phyloP scores from a whole-genome alignment of 1,140 invertebrate genomes.

The Heliothis virescens region DNA sequence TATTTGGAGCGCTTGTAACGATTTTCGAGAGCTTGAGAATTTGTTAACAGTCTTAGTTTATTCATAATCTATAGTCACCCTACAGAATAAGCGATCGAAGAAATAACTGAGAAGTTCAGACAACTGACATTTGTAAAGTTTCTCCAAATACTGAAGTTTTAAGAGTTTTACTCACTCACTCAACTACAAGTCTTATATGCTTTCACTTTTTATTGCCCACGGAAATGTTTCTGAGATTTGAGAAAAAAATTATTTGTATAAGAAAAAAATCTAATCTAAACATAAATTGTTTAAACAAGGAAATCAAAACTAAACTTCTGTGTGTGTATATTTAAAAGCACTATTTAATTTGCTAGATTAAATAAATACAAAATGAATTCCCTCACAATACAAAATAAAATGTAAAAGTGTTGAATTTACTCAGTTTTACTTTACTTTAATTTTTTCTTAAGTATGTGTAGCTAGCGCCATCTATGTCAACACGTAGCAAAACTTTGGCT shows the following conservation, averaged over 20 bases:
- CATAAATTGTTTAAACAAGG: too few relatives aligned
- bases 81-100: background rate
- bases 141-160: background rate
- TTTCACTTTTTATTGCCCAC: background rate
- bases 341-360: too few relatives aligned
- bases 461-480: background rate
- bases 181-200: background rate
- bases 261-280: too few relatives aligned
- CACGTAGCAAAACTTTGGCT: background rate
- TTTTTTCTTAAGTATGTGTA: background rate
- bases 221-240: too few relatives aligned
- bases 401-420: background rate
- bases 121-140: constrained; percentile 6
- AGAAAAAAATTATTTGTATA: too few relatives aligned
- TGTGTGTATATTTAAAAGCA: too few relatives aligned
- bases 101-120: constrained; percentile 22
- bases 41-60: too few relatives aligned
- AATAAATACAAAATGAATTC: too few relatives aligned
- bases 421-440: background rate
- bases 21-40: too few relatives aligned
- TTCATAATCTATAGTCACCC: background rate
- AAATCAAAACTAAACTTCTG: too few relatives aligned
- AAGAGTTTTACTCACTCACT: background rate
- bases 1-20: too few relatives aligned
- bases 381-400: too few relatives aligned